Evolutionary conservation across 2,888 invertebrate species (phyloP), one percentile per base, ranked within the genome.

Genomic region (Scaptomyza cyrtandrae): DNA sequence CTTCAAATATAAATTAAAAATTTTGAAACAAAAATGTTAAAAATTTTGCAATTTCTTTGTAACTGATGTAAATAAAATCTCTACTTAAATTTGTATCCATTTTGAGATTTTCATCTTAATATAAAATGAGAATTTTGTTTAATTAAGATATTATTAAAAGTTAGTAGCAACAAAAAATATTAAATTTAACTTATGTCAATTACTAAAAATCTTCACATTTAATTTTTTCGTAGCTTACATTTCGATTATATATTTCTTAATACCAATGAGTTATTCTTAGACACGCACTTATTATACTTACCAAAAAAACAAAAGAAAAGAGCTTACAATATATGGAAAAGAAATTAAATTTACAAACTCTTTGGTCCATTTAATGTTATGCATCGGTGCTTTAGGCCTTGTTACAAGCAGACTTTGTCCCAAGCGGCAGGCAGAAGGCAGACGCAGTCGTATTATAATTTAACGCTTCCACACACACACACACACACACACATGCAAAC

Each of bases 391-490:
- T 29, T 70, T 46, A 45, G 70, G 75, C 53, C 62, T 53, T 65
- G 74, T 69, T 77, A 59, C 27, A 49, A 49, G 44, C 60, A 72
- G 72, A 72, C 55, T 48, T 72, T 43, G 59, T 59, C 52, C 45
- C 41, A 58, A 73, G 56, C 56, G 31, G 13, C 55, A 39, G 65
- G 41, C 55, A 76, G 75, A 69, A 39, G 65, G 41, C 53, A 76
- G 72, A 69, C 67, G 62, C 59, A 76, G 66, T 68, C 72, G 70
- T 63, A 75, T 78, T 80, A 35, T 50, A 50, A 50, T 50, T 35
- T 50, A 35, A 50, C 65, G 66, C 65, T 67, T 19, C 19, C 19
- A 19, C 19, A 19, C 52, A 35, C 43, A 41, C 24, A 44, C 19
- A 19, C 19, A 19, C 52, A 35, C 43, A 41, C 24, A 44, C 33